Evolutionary conservation across 2,113 vertebrate genomes (phyloP).

Genomic region (sheep (Ovis aries)): ARS-UI_Ramb_v3.0 NC_056069.1:9730001-9730500

Average conservation of each 20-base stretch:
- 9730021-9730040: neutral
- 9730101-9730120: neutral
- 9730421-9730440: no score
- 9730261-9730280: neutral
- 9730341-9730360: neutral
- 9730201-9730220: neutral
- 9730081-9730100: neutral
- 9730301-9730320: neutral
- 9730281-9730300: neutral
- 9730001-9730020: neutral
- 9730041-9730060: neutral
- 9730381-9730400: no score
- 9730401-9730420: no score
- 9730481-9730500: no score
- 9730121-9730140: neutral
- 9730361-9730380: no score
- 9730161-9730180: neutral
- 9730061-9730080: rapidly evolving
- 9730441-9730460: no score
- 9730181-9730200: neutral
- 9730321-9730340: neutral
- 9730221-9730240: neutral
- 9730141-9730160: neutral
- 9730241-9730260: neutral
- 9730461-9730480: no score